Evolutionary conservation across 2,797 vertebrate genomes (phyloP), one percentile per base, ranked within the genome.

Genomic region (Gephyroberyx darwinii): DNA sequence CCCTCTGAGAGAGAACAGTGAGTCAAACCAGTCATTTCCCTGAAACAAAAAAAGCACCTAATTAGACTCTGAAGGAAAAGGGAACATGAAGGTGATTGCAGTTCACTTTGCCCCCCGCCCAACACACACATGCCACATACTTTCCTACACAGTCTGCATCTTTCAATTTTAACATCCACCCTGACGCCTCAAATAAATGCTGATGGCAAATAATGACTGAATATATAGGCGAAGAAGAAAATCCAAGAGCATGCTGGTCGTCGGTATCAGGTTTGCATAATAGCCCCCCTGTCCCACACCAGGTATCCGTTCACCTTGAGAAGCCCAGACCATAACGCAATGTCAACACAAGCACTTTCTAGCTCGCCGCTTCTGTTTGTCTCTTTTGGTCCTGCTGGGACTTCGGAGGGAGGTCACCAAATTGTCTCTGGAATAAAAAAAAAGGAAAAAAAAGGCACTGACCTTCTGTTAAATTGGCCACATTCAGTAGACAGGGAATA

Each of bases 391-490:
- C 92, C 88, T 90, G 91, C 91, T 91, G 91, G 86, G 88, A 87
- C 87, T 86, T 77, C 83, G 73, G 84, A 85, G 91, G 92, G 92
- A 93, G 93, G 93, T 93, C 93, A 93, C 92, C 84, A 93, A 94
- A 94, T 94, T 92, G 92, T 91, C 87, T 93, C 86, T 82, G 84
- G 79, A 88, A 87, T 90, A 77, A 67, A 86, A 90, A 86, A 84
- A 82, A 63, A 72, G n/a, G n/a, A 59, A 75, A 75, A 82, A 86
- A 75, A 81, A 85, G 85, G 82, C 81, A 73, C 88, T 93, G 93
- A 95, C 93, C 93, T 93, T 91, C 90, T 88, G 81, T 78, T 93
- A 94, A 94, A 95, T 93, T 93, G 93, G 82, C 91, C 90, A 89
- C 92, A 93, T 93, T 94, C 87, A 92, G 91, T 83, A 89, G 91